Base-by-base conservation (phyloP, 2,888 invertebrate species). In the Teinopalpus imperialis region DNA sequence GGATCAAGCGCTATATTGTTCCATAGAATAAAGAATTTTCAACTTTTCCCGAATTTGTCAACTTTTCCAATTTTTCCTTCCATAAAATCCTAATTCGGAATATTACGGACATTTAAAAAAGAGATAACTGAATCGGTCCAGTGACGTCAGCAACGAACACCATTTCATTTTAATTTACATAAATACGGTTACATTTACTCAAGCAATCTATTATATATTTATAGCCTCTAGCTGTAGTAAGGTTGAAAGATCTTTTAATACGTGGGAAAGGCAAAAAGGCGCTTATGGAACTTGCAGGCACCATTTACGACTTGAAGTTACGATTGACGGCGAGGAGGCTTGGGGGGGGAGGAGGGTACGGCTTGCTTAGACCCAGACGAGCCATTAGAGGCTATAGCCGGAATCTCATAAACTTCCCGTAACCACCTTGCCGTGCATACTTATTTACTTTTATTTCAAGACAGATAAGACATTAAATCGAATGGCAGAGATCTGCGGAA, bases 321-420 rank as follows among this genome's bases (percentile, higher is more conserved):
- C 79, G 72, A 74, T 62, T 64, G 54, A 65, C 27, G 45, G 69
- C 69, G 66, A 66, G 66, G 66, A 54, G 53, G 26, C n/a, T n/a
- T n/a, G n/a, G n/a, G n/a, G n/a, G n/a, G n/a, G n/a, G n/a, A n/a
- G n/a, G n/a, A n/a, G n/a, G n/a, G n/a, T n/a, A n/a, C n/a, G 31
- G 37, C 10, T 8, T n/a, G 16, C 69, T 68, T 70, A 73, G 71
- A 58, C 71, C 74, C 72, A 66, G 69, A 73, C 71, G 69, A 67
- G 71, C 78, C 78, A 80, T 82, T 80, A 82, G 81, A 75, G 72
- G 75, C 76, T 76, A 76, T 77, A 81, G 78, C 78, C 74, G 62
- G 66, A 80, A 81, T 69, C 67, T 66, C 65, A 59, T 72, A 68
- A 71, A 69, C 48, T 55, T 70, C 68, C 64, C 63, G 69, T 70